Conservation (phyloP, 1,140 invertebrate species). For the Drosophila fuyamai region DNA sequence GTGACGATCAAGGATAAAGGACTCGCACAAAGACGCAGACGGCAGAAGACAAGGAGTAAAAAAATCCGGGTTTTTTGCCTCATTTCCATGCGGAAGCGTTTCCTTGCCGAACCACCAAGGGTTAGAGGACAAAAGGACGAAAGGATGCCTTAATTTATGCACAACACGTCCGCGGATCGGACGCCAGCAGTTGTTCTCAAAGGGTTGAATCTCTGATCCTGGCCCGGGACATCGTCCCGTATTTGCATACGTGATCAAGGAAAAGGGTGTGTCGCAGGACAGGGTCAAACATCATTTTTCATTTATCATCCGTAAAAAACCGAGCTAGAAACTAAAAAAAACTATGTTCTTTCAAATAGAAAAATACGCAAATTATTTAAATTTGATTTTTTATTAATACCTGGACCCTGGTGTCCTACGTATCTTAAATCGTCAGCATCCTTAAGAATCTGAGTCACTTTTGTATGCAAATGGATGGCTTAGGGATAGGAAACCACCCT, state of each 20-base stretch:
- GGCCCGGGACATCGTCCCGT: conserved; percentile 53
- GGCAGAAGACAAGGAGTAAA: conserved; percentile 52
- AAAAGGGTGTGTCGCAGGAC: conserved; percentile 50
- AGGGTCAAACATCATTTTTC: conserved; percentile 80
- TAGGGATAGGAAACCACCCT: conserved; percentile 28
- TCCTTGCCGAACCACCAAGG: conserved; percentile 56
- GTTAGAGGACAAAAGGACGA: conserved; percentile 53
- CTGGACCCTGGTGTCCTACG: conserved; percentile 20
- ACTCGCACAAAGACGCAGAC: conserved; percentile 44
- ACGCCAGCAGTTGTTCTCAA: conserved; percentile 46
- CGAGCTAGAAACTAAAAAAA: conserved; percentile 19
- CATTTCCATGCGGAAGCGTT: conserved; percentile 81
- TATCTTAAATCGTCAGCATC: neutral
- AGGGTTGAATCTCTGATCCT: conserved; percentile 67
- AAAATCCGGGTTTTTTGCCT: conserved; percentile 83
- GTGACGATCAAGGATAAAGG: conserved; percentile 78
- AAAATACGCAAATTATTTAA: conserved; percentile 52
- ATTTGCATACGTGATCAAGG: conserved; percentile 79
- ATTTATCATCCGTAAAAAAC: conserved; percentile 50
- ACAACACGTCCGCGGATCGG: conserved; percentile 79
- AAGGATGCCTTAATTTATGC: conserved; percentile 75
- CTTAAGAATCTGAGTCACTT: conserved; percentile 26
- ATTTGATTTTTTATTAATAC: conserved; percentile 23
- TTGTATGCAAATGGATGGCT: conserved; percentile 25
- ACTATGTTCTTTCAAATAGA: conserved; percentile 32